Evolutionary conservation across 1,140 invertebrate genomes (phyloP).

Genomic region (Heterodera schachtii): DNA sequence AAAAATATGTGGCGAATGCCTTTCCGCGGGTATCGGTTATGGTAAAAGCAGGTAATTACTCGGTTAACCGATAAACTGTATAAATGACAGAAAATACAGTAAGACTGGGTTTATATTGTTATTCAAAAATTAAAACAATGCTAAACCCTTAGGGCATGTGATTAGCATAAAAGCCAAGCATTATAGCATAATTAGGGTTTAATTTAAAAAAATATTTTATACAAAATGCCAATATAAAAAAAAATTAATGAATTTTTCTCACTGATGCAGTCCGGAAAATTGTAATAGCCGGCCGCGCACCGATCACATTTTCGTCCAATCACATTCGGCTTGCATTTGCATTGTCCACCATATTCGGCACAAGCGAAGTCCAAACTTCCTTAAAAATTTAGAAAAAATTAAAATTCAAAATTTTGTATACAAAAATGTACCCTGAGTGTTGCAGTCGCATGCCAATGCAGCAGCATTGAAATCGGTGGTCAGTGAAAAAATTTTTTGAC

Average conservation of each 20-base stretch:
- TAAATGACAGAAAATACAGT: too few relatives aligned
- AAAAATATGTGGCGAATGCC: too few relatives aligned
- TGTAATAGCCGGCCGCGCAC: slow-evolving; percentile 88
- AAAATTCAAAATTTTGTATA: not conserved
- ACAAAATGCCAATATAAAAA: not conserved
- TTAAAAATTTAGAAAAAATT: not conserved
- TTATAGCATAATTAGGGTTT: too few relatives aligned
- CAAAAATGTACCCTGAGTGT: slow-evolving; percentile 73
- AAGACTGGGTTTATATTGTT: too few relatives aligned
- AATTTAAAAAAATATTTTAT: not conserved
- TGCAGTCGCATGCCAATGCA: slow-evolving; percentile 84
- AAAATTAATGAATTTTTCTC: slow-evolving; percentile 33
- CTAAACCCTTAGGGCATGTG: too few relatives aligned
- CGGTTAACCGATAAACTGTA: too few relatives aligned
- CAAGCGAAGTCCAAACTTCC: slow-evolving; percentile 40
- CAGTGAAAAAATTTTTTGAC: slow-evolving; percentile 85
- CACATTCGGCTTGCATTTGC: slow-evolving; percentile 86
- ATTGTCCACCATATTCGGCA: slow-evolving; percentile 80
- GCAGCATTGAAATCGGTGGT: slow-evolving; percentile 92
- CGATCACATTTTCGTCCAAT: slow-evolving; percentile 87
- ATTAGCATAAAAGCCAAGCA: too few relatives aligned
- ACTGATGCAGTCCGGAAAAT: slow-evolving; percentile 84
- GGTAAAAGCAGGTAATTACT: too few relatives aligned
- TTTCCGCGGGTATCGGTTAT: too few relatives aligned
- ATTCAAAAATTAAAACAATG: too few relatives aligned